These are phyloP conservation scores for Intellagama lesueurii DNA, from an alignment of 2,797 vertebrate species.

Conservation along the genomic window DNA sequence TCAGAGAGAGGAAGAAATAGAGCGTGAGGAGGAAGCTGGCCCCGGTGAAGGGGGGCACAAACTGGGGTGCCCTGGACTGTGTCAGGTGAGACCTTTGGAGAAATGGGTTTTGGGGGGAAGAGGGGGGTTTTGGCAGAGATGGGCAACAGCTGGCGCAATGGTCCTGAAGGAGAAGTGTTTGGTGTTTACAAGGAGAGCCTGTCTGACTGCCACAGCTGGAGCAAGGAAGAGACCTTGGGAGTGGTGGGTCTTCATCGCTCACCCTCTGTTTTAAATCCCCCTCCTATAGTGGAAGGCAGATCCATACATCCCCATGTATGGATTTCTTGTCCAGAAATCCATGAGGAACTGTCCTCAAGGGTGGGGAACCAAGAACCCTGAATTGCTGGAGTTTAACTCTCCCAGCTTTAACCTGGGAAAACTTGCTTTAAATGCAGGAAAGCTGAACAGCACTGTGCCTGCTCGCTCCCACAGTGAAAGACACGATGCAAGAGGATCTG, in stretches of 20 bases:
- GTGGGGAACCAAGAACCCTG: too few relatives aligned
- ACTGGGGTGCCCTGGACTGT: constrained; percentile 17
- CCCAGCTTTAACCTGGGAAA: too few relatives aligned
- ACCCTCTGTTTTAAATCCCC: too few relatives aligned
- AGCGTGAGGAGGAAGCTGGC: constrained; percentile 66
- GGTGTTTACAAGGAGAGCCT: background rate
- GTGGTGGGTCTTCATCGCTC: background rate
- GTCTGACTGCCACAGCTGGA: background rate
- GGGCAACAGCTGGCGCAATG: background rate
- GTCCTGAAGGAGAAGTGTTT: too few relatives aligned
- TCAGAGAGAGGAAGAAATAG: constrained; percentile 19
- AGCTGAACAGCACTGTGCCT: background rate
- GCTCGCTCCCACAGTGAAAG: too few relatives aligned
- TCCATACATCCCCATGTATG: too few relatives aligned
- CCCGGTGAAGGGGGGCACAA: constrained; percentile 14
- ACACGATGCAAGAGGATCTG: background rate
- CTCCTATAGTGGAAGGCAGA: background rate
- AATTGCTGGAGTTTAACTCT: background rate
- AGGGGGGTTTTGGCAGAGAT: background rate
- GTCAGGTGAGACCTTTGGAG: constrained; percentile 22
- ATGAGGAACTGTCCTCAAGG: background rate
- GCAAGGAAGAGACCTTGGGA: background rate
- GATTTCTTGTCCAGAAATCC: background rate
- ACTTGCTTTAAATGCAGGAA: too few relatives aligned
- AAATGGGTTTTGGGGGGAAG: background rate